Conservation (phyloP, 1,140 invertebrate species). For the Plodia interpunctella region DNA sequence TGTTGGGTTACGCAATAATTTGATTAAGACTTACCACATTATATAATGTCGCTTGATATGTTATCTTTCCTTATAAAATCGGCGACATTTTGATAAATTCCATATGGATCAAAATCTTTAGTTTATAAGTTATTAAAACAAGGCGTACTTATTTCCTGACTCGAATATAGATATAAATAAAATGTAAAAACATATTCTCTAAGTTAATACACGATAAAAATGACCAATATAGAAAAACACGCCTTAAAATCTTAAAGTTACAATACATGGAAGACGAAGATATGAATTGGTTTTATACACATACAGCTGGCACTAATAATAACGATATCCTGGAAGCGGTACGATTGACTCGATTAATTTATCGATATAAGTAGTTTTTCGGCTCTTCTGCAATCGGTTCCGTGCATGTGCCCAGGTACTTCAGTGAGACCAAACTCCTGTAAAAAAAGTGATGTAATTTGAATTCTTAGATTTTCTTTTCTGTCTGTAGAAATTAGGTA, state of each 20-base stretch:
- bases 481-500: too few species aligned
- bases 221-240: too few species aligned
- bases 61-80: too few species aligned
- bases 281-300: slow-evolving; percentile 18
- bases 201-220: too few species aligned
- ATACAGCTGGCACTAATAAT: slow-evolving; percentile 38
- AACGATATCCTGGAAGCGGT: slow-evolving; percentile 22
- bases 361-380: slow-evolving; percentile 75
- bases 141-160: too few species aligned
- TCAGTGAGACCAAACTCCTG: slow-evolving; percentile 68
- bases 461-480: too few species aligned
- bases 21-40: too few species aligned
- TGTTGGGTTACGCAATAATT: too few species aligned
- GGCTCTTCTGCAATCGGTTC: slow-evolving; percentile 72
- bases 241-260: background rate
- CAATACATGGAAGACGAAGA: slow-evolving; percentile 1
- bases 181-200: too few species aligned
- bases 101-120: background rate
- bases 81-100: background rate
- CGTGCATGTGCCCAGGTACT: slow-evolving; percentile 69
- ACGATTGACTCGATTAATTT: slow-evolving; percentile 35
- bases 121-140: too few species aligned
- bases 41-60: too few species aligned
- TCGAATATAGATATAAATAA: too few species aligned
- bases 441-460: slow-evolving; percentile 25